Evolutionary conservation across 1,140 invertebrate genomes (phyloP).

Genomic region (Reticulitermes speratus): DNA sequence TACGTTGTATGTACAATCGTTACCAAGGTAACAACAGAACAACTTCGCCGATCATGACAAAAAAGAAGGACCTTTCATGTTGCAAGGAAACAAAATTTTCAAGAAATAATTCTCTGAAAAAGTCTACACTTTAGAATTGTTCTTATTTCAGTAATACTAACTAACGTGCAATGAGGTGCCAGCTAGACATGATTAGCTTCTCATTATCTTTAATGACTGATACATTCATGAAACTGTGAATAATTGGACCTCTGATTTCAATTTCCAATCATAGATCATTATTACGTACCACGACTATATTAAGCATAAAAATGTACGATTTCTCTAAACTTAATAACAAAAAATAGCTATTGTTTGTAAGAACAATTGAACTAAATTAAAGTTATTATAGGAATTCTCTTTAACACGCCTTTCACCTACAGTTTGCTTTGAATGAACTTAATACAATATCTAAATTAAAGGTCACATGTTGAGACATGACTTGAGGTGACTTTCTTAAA

Average conservation of each 20-base stretch:
- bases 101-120: neutral
- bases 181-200: neutral
- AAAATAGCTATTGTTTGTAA: neutral
- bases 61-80: neutral
- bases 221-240: neutral
- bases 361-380: neutral
- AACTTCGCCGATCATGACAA: neutral
- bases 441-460: neutral
- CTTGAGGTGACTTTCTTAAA: neutral
- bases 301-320: neutral
- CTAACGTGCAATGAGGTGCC: neutral
- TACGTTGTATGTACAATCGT: neutral
- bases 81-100: neutral
- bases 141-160: neutral
- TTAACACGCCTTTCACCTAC: neutral
- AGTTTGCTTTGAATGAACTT: neutral
- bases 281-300: neutral
- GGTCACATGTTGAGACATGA: neutral
- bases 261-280: neutral
- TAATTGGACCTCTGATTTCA: neutral
- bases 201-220: neutral
- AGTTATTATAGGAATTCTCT: neutral
- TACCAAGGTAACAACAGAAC: neutral
- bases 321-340: neutral
- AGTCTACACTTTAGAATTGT: neutral